Base-by-base conservation (phyloP, 2,888 invertebrate species). In the Eulithis testata region DNA sequence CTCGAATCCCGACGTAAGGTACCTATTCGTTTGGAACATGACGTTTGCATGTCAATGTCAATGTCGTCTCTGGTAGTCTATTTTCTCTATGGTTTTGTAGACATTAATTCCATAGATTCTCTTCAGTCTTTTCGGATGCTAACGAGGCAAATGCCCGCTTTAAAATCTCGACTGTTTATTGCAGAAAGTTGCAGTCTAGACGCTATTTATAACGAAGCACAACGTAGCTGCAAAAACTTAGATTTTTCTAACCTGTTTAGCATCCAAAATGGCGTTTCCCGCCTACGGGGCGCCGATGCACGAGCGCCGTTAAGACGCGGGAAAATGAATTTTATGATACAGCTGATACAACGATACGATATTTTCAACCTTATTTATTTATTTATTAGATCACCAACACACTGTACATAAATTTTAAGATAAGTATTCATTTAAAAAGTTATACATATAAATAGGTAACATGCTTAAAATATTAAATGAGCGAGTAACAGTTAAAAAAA, bases 231-330 rank as follows among this genome's bases (percentile, higher is more conserved):
- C 51, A 63, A 63, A 63, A 57, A 52, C 44, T 27, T 53, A 31
- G 12, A 49, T 53, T 57, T 60, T 61, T 54, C 57, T 53, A 61
- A 57, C 61, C 53, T 44, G 61, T 47, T 55, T 36, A 43, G 31
- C 43, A 54, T 72, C 69, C 49, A 75, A 74, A 66, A 79, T 74
- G 78, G 79, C 71, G 71, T 36, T 66, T 81, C 75, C 69, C 73
- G 65, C 62, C 58, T 21, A 51, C 36, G 50, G 37, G 52, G 65
- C 63, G 66, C 60, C 64, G 72, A 66, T 36, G 75, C 74, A 75
- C 74, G 86, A 2, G 81, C 85, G 86, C 83, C 83, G 74, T 62
- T 75, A 73, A 73, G 86, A 75, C 86, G 86, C 84, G 83, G 83
- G 82, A 83, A 85, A 85, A 78, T 72, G 61, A 54, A 40, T 31